Conservation (phyloP, 2,113 vertebrate genomes). For the Ptychochromis oligacanthus region DNA sequence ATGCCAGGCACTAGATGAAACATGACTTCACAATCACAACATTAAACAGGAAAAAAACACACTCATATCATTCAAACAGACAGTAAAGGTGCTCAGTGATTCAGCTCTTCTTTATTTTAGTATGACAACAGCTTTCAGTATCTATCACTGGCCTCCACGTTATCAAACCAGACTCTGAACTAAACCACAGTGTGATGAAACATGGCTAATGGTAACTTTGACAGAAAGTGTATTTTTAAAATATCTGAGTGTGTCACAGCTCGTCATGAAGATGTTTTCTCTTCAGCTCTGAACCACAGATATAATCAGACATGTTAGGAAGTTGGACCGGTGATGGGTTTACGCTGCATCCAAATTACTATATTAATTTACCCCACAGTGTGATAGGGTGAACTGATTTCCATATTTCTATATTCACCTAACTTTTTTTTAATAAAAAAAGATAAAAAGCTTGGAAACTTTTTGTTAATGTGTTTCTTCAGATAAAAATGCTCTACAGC, state of each 20-base stretch:
- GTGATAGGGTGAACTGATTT: neutral
- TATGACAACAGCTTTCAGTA: conserved; percentile 27
- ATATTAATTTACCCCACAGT: neutral
- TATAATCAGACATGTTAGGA: neutral
- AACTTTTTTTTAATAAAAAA: neutral
- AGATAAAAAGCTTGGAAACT: too few relatives aligned
- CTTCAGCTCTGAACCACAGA: neutral
- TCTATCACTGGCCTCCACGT: neutral
- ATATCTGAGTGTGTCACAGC: neutral
- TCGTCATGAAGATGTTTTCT: neutral
- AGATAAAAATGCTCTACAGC: too few relatives aligned
- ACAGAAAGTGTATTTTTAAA: conserved; percentile 46
- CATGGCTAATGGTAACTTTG: neutral
- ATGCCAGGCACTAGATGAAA: conserved; percentile 33
- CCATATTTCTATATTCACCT: neutral
- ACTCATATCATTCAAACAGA: neutral
- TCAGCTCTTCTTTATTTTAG: conserved; percentile 20
- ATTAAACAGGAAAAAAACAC: neutral
- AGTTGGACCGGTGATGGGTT: too few relatives aligned
- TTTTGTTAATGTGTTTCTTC: too few relatives aligned
- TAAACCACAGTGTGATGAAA: conserved; percentile 15
- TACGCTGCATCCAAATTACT: neutral
- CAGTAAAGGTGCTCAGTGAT: neutral
- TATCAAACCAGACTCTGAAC: conserved; percentile 42
- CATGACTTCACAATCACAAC: conserved; percentile 12